Evolutionary conservation across 2,888 invertebrate genomes (phyloP), one percentile per base, ranked within the genome.

Genomic region (Erebia epiphron): DNA sequence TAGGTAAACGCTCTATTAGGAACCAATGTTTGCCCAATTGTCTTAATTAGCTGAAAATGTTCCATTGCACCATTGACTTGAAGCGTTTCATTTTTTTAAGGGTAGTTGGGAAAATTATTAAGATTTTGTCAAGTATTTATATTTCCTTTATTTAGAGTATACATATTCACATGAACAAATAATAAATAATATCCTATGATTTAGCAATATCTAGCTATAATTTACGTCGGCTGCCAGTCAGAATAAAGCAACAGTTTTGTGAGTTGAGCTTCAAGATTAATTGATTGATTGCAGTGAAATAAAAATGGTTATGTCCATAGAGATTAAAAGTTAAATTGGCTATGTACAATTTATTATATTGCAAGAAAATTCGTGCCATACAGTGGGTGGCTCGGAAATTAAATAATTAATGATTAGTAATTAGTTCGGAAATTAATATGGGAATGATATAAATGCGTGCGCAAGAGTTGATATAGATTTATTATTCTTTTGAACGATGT

Each of bases 361-460:
- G 68, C 66, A 73, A 57, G 66, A 67, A 71, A 73, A 64, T 63
- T 77, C 74, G 74, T 76, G 73, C 72, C 35, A 26, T 74, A 58
- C 69, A 67, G 72, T 74, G 73, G 76, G 75, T 75, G 73, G 69
- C 52, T 57, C 64, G 46, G 62, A 74, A 74, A 74, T 67, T 67
- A 62, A 66, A 56, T 72, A 70, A 74, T 70, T 72, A 73, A 74
- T 74, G 67, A 74, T 68, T 67, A 68, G 16, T 35, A 52, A 66
- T 70, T 70, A 63, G 69, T 61, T 56, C 54, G 58, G 57, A 60
- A 69, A 74, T 69, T 72, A 74, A 74, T 74, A 70, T 73, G 58
- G 56, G 67, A 74, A 72, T 68, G 71, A 16, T 74, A 57, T 66
- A 26, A 54, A 68, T 41, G 66, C 60, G 72, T 62, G 68, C 68